These are phyloP conservation scores for Synchiropus splendidus DNA, from an alignment of 2,113 vertebrate species.

Conservation along the genomic window DNA sequence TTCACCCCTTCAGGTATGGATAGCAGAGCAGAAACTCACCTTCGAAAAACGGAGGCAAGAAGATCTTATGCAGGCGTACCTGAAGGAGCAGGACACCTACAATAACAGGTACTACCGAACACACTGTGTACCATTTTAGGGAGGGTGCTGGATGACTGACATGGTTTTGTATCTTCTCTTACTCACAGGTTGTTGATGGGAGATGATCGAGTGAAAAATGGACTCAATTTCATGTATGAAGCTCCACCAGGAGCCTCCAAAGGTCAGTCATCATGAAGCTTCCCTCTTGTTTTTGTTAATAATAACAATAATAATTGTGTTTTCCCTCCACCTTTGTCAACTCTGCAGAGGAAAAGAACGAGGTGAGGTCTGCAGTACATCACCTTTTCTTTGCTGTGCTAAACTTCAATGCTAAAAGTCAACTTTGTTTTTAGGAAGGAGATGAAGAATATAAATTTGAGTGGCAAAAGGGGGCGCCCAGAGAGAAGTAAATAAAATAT, in stretches of 20 bases:
- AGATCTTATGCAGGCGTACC: conserved; percentile 92
- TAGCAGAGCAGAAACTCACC: conserved; percentile 94
- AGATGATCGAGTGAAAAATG: conserved; percentile 96
- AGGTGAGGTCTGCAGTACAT: conserved; percentile 68
- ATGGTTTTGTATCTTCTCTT: conserved; percentile 1
- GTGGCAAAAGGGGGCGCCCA: conserved; percentile 94
- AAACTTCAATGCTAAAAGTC: background rate
- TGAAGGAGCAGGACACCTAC: conserved; percentile 96
- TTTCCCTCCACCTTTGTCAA: conserved; percentile 4
- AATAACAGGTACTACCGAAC: conserved; percentile 79
- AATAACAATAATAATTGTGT: conserved; percentile 7
- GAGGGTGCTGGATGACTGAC: background rate
- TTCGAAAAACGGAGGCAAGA: conserved; percentile 97
- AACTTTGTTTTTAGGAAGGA: conserved; percentile 71
- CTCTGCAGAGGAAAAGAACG: conserved; percentile 82
- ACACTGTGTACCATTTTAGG: background rate
- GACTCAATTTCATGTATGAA: conserved; percentile 98
- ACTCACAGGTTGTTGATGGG: conserved; percentile 85
- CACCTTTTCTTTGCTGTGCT: too few species aligned
- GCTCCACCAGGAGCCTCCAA: conserved; percentile 95
- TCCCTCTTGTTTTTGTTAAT: background rate
- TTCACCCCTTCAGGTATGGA: conserved; percentile 81
- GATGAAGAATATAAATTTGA: conserved; percentile 96
- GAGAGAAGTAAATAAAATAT: conserved; percentile 82
- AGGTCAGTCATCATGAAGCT: conserved; percentile 64